These are phyloP conservation scores for Holothuria glaberrima DNA, from an alignment of 35 echinoderm and acorn worm species.

Conservation along the genomic window DNA sequence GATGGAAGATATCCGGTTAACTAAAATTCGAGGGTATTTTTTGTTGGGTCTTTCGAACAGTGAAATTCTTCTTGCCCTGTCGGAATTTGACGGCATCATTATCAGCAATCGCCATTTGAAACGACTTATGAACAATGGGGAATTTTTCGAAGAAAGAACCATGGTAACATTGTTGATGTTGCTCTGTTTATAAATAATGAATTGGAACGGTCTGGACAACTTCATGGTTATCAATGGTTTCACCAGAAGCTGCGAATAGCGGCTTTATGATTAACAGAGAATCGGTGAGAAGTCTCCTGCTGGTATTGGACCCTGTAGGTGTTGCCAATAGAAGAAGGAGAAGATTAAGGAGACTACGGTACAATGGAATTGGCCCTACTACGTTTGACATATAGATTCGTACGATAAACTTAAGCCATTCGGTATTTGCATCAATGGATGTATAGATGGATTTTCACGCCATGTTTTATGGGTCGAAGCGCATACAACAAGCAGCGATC, in stretches of 20 bases:
- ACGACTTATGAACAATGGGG: no score
- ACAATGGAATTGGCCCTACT: constrained; percentile 64
- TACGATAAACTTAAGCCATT: constrained; percentile 30
- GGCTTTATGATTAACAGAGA: constrained; percentile 55
- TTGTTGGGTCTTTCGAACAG: no score
- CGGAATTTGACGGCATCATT: no score
- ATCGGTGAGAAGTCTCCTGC: constrained; percentile 52
- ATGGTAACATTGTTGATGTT: constrained; percentile 64
- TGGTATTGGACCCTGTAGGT: constrained; percentile 61
- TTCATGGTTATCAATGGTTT: constrained; percentile 77
- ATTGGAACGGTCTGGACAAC: constrained; percentile 54
- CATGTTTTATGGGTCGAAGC: constrained; percentile 62
- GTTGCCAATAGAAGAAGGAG: constrained; percentile 38
- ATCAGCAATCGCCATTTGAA: no score
- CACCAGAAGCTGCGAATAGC: constrained; percentile 54
- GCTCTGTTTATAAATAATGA: constrained; percentile 54
- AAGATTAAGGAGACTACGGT: constrained; percentile 51
- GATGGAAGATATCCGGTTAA: no score
- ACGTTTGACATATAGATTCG: constrained; percentile 71
- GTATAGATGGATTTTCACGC: constrained; percentile 74
- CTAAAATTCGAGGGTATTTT: no score
- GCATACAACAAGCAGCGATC: constrained; percentile 59
- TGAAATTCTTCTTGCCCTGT: no score
- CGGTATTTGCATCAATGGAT: constrained; percentile 47
- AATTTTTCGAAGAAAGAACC: constrained; percentile 46